A percentile compares a stretch with the other conserved stretches of the same genome.
Conservation (phyloP, 2,797 vertebrate genomes). For the Peromyscus aztecus region DNA sequence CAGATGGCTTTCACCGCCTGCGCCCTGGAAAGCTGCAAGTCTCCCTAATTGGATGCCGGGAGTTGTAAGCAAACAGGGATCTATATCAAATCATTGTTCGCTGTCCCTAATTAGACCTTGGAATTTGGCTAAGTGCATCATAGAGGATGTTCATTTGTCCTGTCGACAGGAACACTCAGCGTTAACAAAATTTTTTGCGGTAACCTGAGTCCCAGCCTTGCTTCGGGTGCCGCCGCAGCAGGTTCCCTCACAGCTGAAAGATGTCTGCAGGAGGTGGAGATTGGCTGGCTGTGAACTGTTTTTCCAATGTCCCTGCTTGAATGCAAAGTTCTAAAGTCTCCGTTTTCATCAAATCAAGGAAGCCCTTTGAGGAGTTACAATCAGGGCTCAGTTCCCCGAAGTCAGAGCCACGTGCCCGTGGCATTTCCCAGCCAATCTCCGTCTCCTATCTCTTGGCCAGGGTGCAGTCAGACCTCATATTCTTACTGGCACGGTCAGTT, state of each 20-base stretch:
- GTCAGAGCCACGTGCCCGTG: not conserved
- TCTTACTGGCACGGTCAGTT: constrained; percentile 13
- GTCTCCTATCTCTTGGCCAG: constrained; percentile 27
- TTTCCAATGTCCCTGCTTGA: not conserved
- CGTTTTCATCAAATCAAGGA: constrained; percentile 9
- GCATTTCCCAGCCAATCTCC: constrained; percentile 14
- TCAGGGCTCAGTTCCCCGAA: not conserved
- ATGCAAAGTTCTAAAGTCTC: not conserved
- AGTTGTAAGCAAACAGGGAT: constrained; percentile 52
- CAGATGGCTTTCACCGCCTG: constrained; percentile 73
- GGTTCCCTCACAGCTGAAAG: not conserved
- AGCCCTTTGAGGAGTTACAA: not conserved
- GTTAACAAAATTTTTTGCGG: constrained; percentile 20
- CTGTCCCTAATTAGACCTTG: constrained; percentile 72
- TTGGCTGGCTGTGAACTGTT: not conserved
- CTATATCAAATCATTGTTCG: constrained; percentile 50
- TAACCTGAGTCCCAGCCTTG: not conserved
- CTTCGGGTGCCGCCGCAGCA: not conserved
- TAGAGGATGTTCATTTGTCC: constrained; percentile 66
- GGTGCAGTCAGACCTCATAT: constrained; percentile 22
- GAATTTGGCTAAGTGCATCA: constrained; percentile 64
- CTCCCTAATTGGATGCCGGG: constrained; percentile 45
- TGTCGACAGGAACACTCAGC: constrained; percentile 70
- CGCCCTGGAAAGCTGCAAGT: constrained; percentile 41
- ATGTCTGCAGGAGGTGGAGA: not conserved